phyloP scores from a whole-genome alignment of 64 coral and sea anemone genomes.

The Astreopora myriophthalma region DNA sequence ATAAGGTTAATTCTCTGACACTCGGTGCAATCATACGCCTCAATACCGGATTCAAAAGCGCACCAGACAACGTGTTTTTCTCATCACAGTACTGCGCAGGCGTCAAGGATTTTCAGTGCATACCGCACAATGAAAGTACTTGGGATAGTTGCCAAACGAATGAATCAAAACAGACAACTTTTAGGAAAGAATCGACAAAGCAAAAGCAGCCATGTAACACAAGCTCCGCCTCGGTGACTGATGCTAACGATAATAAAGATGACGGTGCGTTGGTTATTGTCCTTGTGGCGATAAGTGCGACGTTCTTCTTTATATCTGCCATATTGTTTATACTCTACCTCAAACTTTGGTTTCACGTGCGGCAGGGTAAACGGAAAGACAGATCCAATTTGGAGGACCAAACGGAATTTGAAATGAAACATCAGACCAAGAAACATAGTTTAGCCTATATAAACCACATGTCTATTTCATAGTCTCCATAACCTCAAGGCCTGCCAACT shows the following conservation, averaged over 20 bases:
- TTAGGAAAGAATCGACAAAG: not conserved
- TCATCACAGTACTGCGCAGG: conserved; percentile 66
- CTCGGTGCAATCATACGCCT: conserved; percentile 77
- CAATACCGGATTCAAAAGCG: conserved; percentile 68
- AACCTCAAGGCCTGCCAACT: no score
- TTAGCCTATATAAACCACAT: not conserved
- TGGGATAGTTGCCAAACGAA: not conserved
- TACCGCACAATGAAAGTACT: conserved; percentile 8
- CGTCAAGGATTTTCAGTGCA: conserved; percentile 64
- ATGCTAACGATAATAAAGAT: not conserved
- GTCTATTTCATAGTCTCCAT: no score
- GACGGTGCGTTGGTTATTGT: not conserved
- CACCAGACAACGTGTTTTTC: conserved; percentile 79
- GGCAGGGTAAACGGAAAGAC: not conserved
- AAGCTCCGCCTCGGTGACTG: not conserved
- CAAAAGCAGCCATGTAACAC: not conserved
- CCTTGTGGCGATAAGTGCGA: not conserved
- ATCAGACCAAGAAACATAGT: not conserved
- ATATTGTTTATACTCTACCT: not conserved
- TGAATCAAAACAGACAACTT: not conserved
- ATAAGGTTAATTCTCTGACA: conserved; percentile 72
- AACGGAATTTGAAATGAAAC: not conserved
- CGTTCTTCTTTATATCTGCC: not conserved
- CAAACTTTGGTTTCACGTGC: not conserved
- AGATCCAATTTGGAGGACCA: not conserved